Conservation (phyloP, 2,113 vertebrate genomes). For the Vulpes ferrilata region DNA sequence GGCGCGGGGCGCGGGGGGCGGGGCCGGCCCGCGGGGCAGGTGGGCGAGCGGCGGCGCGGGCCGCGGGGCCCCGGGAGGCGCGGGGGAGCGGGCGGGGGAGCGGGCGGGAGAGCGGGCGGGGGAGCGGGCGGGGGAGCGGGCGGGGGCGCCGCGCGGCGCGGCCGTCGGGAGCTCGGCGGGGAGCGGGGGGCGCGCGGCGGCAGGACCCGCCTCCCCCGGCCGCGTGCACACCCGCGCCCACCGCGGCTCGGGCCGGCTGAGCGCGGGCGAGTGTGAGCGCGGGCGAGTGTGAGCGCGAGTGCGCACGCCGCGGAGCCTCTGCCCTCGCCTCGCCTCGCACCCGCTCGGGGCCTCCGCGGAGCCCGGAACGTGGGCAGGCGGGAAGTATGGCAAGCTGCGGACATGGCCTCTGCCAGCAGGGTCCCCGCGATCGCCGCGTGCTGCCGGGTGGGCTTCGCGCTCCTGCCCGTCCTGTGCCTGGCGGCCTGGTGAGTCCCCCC, state of each 20-base stretch:
- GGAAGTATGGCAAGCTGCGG: slow-evolving; percentile 96
- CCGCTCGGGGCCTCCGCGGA: slow-evolving; percentile 88
- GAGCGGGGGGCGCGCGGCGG: slow-evolving; percentile 46
- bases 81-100: no score
- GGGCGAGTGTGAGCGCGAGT: slow-evolving; percentile 76
- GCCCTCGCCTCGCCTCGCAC: slow-evolving; percentile 78
- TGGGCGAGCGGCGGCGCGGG: no score
- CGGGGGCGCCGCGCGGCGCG: no score
- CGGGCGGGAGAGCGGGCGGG: no score
- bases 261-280: slow-evolving; percentile 78
- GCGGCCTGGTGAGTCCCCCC: slow-evolving; percentile 93
- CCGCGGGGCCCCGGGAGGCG: no score
- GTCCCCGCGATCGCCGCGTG: slow-evolving; percentile 92
- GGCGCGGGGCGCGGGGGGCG: no score
- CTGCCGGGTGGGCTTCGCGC: slow-evolving; percentile 90
- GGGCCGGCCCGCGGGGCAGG: no score
- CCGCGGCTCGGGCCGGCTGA: slow-evolving; percentile 77
- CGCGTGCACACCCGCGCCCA: slow-evolving; percentile 78
- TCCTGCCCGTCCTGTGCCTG: slow-evolving; percentile 93
- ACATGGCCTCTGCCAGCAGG: slow-evolving; percentile 96
- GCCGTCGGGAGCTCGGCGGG: not conserved
- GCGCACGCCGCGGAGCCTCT: slow-evolving; percentile 77
- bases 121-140: no score
- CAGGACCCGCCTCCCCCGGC: slow-evolving; percentile 68
- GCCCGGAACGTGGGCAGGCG: slow-evolving; percentile 91